Conservation (phyloP, 2,888 invertebrate species). For the Hydrotaea cyrtoneurina region DNA sequence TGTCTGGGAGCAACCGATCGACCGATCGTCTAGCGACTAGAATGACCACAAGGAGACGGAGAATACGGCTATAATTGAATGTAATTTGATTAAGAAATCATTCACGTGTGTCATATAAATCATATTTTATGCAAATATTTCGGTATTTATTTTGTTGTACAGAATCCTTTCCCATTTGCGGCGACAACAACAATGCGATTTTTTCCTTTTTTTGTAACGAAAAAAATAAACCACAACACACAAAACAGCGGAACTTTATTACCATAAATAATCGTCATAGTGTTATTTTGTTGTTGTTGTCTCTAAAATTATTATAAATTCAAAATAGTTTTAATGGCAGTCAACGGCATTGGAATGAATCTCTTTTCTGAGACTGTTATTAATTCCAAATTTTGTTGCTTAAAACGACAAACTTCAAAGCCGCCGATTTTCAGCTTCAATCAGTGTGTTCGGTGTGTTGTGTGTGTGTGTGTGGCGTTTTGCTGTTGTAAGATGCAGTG, state of each 20-base stretch:
- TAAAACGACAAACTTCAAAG: conserved; percentile 52
- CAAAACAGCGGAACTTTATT: conserved; percentile 65
- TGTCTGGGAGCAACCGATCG: conserved; percentile 20
- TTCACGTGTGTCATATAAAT: conserved; percentile 67
- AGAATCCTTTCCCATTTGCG: conserved; percentile 57
- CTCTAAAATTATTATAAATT: conserved; percentile 33
- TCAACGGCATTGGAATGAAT: conserved; percentile 34
- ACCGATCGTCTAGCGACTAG: neutral
- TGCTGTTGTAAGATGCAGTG: neutral
- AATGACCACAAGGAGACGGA: conserved; percentile 15
- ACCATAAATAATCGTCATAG: conserved; percentile 64
- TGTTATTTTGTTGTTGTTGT: no score
- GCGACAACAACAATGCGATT: neutral
- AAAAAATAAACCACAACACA: no score
- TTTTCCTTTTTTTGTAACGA: neutral
- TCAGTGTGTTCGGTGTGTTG: neutral
- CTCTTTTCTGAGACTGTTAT: conserved; percentile 42
- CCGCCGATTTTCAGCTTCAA: conserved; percentile 46
- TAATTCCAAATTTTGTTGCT: conserved; percentile 53
- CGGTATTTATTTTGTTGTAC: conserved; percentile 29
- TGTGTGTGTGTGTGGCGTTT: neutral
- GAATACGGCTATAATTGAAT: conserved; percentile 58
- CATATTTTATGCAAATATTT: conserved; percentile 65
- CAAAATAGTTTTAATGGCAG: conserved; percentile 35
- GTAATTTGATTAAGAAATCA: conserved; percentile 68